Evolutionary conservation across 2,797 vertebrate genomes (phyloP).

Genomic region (Poeciliopsis turneri): DNA sequence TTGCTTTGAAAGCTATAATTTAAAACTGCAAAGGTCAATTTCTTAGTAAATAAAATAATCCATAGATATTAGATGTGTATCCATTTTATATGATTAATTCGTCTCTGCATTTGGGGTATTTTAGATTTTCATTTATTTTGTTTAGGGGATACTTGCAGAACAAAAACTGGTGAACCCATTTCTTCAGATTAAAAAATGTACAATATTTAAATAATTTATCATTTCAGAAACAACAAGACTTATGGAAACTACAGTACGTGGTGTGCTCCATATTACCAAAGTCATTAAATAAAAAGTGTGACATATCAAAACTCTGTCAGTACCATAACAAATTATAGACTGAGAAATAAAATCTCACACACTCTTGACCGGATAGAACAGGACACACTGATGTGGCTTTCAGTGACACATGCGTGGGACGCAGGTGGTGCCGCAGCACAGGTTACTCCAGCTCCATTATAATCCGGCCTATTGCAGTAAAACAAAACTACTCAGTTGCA

Average conservation of each 20-base stretch:
- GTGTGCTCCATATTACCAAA: not conserved
- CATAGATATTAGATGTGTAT: not conserved
- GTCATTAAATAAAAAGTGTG: not conserved
- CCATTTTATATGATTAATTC: not conserved
- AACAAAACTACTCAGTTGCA: slow-evolving; percentile 7
- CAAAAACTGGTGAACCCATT: not conserved
- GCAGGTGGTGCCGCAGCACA: slow-evolving; percentile 8
- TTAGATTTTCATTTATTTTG: not conserved
- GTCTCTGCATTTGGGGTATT: not conserved
- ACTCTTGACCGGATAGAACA: slow-evolving; percentile 18
- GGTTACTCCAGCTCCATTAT: slow-evolving; percentile 16
- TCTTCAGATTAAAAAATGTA: not conserved
- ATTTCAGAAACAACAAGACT: not conserved
- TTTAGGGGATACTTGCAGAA: not conserved
- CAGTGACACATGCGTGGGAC: not conserved
- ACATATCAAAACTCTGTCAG: not conserved
- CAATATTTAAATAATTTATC: not conserved
- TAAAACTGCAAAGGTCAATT: not conserved
- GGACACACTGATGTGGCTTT: slow-evolving; percentile 20
- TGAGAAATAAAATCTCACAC: not conserved
- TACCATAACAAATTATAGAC: not conserved
- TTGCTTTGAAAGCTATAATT: not conserved
- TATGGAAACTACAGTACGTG: not conserved
- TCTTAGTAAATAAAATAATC: not conserved
- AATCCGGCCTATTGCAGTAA: slow-evolving; percentile 18